phyloP scores from a whole-genome alignment of 2,888 invertebrate genomes.

The Acrobasis repandana region DNA sequence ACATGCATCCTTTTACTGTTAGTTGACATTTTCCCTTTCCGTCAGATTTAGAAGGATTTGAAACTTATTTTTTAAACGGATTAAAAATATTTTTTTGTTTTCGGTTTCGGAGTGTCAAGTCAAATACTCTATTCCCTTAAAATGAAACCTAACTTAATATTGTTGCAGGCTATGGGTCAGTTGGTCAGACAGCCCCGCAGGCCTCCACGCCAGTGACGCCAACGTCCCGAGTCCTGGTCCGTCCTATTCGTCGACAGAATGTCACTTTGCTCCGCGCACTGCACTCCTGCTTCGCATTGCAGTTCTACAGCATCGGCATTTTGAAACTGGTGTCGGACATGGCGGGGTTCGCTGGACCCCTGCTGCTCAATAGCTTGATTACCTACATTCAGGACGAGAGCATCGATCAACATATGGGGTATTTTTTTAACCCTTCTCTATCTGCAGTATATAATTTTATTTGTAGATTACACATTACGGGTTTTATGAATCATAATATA shows the following conservation, averaged over 20 bases:
- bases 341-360: constrained; percentile 93
- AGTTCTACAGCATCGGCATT: constrained; percentile 93
- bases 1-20: too few species aligned
- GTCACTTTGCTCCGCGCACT: constrained; percentile 86
- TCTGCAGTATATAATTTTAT: too few species aligned
- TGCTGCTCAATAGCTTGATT: constrained; percentile 92
- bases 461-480: too few species aligned
- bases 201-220: constrained; percentile 68
- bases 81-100: too few species aligned
- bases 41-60: too few species aligned
- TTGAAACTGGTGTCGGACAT: constrained; percentile 92
- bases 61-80: too few species aligned
- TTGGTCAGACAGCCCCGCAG: constrained; percentile 58
- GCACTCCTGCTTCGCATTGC: constrained; percentile 89
- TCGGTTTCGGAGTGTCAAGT: too few species aligned
- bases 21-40: too few species aligned
- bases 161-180: constrained; percentile 63
- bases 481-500: too few species aligned
- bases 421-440: constrained; percentile 53
- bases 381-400: constrained; percentile 88
- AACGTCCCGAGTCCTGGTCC: constrained; percentile 59
- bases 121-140: too few species aligned
- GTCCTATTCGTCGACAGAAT: constrained; percentile 64
- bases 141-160: too few species aligned
- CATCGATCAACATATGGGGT: constrained; percentile 87